Percentiles rank a stretch among this genome's conserved stretches.
Evolutionary conservation across 2,113 vertebrate genomes (phyloP).

Genomic region (Melanerpes aurifrons): DNA sequence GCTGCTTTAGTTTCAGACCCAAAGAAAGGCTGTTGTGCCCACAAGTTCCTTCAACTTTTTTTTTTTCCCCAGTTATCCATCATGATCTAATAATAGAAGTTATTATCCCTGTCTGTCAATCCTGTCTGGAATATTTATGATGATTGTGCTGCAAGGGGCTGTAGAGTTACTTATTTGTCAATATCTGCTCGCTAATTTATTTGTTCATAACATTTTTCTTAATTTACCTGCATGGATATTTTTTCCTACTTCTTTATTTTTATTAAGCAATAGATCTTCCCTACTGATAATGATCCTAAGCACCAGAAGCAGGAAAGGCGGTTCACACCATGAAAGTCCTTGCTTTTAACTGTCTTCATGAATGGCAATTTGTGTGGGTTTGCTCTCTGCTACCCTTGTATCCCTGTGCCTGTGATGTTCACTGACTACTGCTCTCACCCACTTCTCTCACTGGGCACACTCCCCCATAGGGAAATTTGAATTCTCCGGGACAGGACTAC

Average conservation of each 20-base stretch:
- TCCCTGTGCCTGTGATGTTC: not conserved
- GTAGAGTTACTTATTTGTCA: constrained; percentile 33
- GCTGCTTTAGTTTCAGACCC: not conserved
- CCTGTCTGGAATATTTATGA: constrained; percentile 30
- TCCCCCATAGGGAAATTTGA: not conserved
- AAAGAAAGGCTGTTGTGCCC: not conserved
- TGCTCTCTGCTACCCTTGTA: not conserved
- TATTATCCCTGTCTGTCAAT: not conserved
- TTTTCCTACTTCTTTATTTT: not conserved
- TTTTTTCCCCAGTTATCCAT: not conserved
- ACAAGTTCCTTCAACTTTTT: not conserved
- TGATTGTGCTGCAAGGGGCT: not conserved
- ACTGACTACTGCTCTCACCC: not conserved
- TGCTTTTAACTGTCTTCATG: not conserved
- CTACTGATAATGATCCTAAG: not conserved
- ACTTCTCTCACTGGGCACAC: not conserved
- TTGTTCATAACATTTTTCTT: not conserved
- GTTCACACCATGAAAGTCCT: not conserved
- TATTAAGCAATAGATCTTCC: not conserved
- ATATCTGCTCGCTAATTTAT: constrained; percentile 32
- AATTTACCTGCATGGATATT: not conserved
- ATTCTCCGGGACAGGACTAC: not conserved
- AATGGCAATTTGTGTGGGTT: not conserved
- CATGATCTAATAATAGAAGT: constrained; percentile 8
- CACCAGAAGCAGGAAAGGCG: not conserved